A percentile compares a stretch with the other conserved stretches of the same genome.
phyloP scores from a whole-genome alignment of 1,140 invertebrate species.

The Drosophila sturtevanti region DNA sequence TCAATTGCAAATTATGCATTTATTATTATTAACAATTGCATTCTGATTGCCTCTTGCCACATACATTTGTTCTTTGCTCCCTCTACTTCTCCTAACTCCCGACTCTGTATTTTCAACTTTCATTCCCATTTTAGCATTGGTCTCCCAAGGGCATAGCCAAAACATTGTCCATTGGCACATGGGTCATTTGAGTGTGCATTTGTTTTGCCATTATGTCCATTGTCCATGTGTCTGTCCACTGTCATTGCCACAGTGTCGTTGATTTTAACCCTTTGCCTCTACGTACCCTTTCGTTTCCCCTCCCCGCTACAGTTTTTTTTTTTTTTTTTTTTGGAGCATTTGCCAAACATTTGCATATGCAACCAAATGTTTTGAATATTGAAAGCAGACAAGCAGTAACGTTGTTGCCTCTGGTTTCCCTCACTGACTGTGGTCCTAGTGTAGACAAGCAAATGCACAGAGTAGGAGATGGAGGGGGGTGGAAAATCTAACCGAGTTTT shows the following conservation, averaged over 20 bases:
- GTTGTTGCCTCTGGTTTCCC: neutral
- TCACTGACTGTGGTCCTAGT: neutral
- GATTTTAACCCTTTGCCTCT: constrained; percentile 30
- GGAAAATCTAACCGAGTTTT: constrained; percentile 34
- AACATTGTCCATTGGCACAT: constrained; percentile 45
- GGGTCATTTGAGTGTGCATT: constrained; percentile 78
- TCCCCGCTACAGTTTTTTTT: no score
- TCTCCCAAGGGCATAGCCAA: constrained; percentile 48
- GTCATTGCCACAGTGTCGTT: constrained; percentile 22
- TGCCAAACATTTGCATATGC: constrained; percentile 72
- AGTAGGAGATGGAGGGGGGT: constrained; percentile 16
- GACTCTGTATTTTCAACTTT: no score
- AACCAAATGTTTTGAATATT: constrained; percentile 76
- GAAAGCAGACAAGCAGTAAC: constrained; percentile 57
- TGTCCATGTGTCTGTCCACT: constrained; percentile 22
- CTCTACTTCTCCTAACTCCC: neutral
- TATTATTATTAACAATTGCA: constrained; percentile 81
- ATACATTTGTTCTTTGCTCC: neutral
- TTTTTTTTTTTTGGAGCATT: constrained; percentile 34
- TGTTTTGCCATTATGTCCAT: constrained; percentile 64
- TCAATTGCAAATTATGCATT: constrained; percentile 79
- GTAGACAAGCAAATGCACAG: neutral
- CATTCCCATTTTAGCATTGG: constrained; percentile 28
- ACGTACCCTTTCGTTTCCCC: neutral
- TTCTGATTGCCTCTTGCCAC: constrained; percentile 59